These are phyloP conservation scores for Athripsodes cinereus DNA, from an alignment of 2,888 invertebrate genomes.

Conservation along the genomic window DNA sequence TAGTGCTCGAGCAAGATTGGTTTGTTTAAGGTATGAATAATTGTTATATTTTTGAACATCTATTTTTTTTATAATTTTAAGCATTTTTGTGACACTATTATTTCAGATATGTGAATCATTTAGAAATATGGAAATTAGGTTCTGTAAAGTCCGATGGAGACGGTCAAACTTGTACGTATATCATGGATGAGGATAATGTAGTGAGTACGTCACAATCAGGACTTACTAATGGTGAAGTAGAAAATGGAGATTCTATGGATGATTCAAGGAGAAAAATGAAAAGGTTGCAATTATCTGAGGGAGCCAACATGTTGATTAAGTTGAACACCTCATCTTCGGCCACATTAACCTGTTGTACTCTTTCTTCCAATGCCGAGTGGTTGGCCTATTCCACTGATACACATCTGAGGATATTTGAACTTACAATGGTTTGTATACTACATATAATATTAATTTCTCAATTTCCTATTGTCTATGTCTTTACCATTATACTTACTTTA, in stretches of 20 bases:
- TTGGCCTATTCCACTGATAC: constrained; percentile 69
- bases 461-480: no score
- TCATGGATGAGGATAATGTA: constrained; percentile 29
- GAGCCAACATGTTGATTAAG: constrained; percentile 63
- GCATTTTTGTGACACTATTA: no score
- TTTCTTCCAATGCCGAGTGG: constrained; percentile 66
- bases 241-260: constrained; percentile 32
- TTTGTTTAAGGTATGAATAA: constrained; percentile 47
- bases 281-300: constrained; percentile 41
- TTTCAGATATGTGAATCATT: constrained; percentile 43
- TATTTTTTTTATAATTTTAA: no score
- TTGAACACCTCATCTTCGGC: constrained; percentile 60
- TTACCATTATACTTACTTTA: no score
- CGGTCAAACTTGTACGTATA: constrained; percentile 22
- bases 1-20: constrained; percentile 47
- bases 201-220: background rate
- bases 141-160: constrained; percentile 32
- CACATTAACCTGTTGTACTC: constrained; percentile 61
- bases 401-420: constrained; percentile 60
- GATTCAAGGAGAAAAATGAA: constrained; percentile 32
- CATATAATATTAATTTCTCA: no score
- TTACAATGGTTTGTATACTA: constrained; percentile 50
- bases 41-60: background rate
- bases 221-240: constrained; percentile 26
- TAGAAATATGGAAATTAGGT: constrained; percentile 61